Base-by-base conservation (phyloP, 2,113 vertebrate genomes). In the Capra hircus region DNA sequence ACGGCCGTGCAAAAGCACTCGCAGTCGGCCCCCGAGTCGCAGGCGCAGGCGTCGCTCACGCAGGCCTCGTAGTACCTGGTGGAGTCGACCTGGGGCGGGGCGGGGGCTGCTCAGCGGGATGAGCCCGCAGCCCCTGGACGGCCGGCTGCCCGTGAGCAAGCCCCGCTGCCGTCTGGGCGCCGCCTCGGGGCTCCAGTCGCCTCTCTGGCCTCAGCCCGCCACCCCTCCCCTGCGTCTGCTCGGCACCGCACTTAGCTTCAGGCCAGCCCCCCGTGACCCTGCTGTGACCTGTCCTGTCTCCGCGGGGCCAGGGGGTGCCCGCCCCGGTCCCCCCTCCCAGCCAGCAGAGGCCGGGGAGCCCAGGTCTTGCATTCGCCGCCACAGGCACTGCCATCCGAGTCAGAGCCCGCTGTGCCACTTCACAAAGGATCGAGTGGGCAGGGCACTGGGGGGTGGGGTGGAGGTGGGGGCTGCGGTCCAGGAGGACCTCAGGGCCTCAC, bases 1-100 rank as follows among this genome's bases (percentile, higher is more conserved):
- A 99, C 99, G 12, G 99, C 99, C 4, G 99, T 99, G 96, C 99
- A 99, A 98, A 99, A 99, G 80, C 99, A 99, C 96, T 99, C 99
- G 7, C 99, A 99, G 94, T 99, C 99, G 40, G 99, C 99, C 88
- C 99, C 99, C 0, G 98, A 99, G 98, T 99, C 99, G 0, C 99
- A 99, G 88, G 99, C 99, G 43, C 99, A 99, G 0, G 99, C 99
- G 43, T 99, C 99, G 48, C 98, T 99, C 97, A 99, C 99, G 0
- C 99, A 99, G 14, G 99, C 99, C 57, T 99, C 99, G 45, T 99
- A 99, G 97, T 99, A 99, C 52, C 98, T 99, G 95, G 99, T 12
- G 7, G 99, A 99, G 85, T 99, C 99, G 97, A 99, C 99, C 99
- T 99, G 86, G 27, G 86, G 96, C 60, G 1, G 19, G 48, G 67